Conservation (phyloP, 2,888 invertebrate genomes). For the Lasioglossum marginatum region DNA sequence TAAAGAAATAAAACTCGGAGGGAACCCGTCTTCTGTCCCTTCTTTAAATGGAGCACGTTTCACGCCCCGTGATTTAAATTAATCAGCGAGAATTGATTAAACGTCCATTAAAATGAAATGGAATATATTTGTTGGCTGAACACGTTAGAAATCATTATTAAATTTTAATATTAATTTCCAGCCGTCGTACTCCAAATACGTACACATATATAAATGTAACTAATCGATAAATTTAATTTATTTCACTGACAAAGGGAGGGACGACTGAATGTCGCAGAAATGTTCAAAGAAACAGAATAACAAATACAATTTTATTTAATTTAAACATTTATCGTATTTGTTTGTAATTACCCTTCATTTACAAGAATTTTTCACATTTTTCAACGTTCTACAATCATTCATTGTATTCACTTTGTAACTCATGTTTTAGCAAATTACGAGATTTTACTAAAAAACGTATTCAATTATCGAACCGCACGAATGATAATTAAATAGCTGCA, state of each 20-base stretch:
- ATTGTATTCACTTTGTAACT: not conserved
- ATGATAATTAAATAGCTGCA: not conserved
- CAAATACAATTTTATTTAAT: not conserved
- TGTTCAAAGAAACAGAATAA: not conserved
- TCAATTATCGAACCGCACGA: not conserved
- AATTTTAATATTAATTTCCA: not conserved
- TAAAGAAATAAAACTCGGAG: slow-evolving; percentile 28
- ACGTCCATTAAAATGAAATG: slow-evolving; percentile 14
- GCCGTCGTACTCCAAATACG: not conserved
- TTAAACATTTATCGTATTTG: not conserved
- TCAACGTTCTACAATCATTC: not conserved
- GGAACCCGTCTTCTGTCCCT: slow-evolving; percentile 1
- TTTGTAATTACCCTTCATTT: not conserved
- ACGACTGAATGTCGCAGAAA: not conserved
- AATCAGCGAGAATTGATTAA: slow-evolving; percentile 28
- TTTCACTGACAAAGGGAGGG: not conserved
- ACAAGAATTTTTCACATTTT: not conserved
- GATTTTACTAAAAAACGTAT: not conserved
- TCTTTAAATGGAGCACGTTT: slow-evolving; percentile 18
- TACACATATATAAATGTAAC: not conserved
- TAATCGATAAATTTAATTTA: not conserved
- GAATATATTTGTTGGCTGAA: not conserved
- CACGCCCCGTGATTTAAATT: not conserved
- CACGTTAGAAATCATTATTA: slow-evolving; percentile 1
- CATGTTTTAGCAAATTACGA: not conserved